phyloP scores from a whole-genome alignment of 1,140 invertebrate species.

The Magallana ariakensis region DNA sequence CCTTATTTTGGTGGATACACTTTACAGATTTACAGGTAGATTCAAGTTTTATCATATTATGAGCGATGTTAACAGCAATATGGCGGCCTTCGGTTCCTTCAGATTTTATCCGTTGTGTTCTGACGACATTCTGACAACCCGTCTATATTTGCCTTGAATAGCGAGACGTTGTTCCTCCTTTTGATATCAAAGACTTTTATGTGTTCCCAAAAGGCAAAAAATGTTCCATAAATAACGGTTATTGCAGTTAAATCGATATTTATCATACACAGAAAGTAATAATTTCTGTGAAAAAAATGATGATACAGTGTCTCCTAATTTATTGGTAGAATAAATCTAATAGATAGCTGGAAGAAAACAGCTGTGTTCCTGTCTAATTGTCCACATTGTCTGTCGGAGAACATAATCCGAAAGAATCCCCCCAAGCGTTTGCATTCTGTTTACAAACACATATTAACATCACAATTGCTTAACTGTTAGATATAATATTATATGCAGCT shows the following conservation, averaged over 20 bases:
- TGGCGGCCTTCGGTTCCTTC: no score
- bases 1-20: no score
- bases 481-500: no score
- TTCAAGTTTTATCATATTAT: no score
- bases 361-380: neutral
- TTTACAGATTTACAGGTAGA: no score
- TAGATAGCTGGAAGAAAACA: neutral
- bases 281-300: neutral
- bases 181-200: neutral
- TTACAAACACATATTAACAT: no score
- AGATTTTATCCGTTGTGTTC: no score
- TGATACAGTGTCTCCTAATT: neutral
- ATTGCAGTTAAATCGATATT: neutral
- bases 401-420: neutral
- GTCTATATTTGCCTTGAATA: neutral
- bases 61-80: no score
- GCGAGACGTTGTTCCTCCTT: neutral
- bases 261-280: neutral
- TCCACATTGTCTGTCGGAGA: neutral
- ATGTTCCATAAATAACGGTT: constrained; percentile 6
- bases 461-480: no score
- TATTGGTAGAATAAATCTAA: neutral
- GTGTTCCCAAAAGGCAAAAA: neutral
- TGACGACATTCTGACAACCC: no score
- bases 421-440: no score